Conservation (phyloP, 2,888 invertebrate genomes). For the Drosophila imparisetae region DNA sequence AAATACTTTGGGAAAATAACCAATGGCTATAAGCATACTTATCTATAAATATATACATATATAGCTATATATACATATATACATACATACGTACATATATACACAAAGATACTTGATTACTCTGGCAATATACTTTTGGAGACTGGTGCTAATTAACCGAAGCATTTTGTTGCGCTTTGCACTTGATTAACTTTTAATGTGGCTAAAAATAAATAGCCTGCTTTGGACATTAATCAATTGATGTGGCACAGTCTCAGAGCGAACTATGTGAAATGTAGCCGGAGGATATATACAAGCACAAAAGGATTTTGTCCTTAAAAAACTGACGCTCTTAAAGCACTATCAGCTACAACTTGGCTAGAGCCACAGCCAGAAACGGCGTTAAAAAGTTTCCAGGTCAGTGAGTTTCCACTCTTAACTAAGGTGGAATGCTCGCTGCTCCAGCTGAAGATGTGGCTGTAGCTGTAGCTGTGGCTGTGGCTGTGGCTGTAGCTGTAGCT, state of each 20-base stretch:
- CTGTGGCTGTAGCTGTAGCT: not conserved
- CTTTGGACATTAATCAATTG: constrained; percentile 54
- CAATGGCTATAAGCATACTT: constrained; percentile 7
- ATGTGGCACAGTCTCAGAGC: constrained; percentile 11
- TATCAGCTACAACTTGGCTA: constrained; percentile 29
- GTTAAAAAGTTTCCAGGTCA: constrained; percentile 77
- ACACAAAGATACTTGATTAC: not conserved
- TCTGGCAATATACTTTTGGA: constrained; percentile 14
- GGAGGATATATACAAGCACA: constrained; percentile 18
- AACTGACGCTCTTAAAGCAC: constrained; percentile 40
- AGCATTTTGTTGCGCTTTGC: constrained; percentile 67
- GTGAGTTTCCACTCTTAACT: constrained; percentile 57
- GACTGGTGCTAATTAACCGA: constrained; percentile 59
- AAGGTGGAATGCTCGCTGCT: constrained; percentile 25
- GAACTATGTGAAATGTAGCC: constrained; percentile 17
- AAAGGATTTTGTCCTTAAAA: constrained; percentile 36
- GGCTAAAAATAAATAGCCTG: constrained; percentile 60
- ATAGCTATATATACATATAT: not conserved
- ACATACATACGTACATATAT: not conserved
- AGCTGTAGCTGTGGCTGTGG: not conserved
- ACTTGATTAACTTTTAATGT: constrained; percentile 65
- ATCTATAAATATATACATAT: not conserved
- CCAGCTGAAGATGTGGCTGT: constrained; percentile 6
- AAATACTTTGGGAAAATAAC: constrained; percentile 5
- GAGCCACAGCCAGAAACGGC: constrained; percentile 24